Evolutionary conservation across 1,140 invertebrate genomes (phyloP).

Genomic region (Uloborus diversus): DNA sequence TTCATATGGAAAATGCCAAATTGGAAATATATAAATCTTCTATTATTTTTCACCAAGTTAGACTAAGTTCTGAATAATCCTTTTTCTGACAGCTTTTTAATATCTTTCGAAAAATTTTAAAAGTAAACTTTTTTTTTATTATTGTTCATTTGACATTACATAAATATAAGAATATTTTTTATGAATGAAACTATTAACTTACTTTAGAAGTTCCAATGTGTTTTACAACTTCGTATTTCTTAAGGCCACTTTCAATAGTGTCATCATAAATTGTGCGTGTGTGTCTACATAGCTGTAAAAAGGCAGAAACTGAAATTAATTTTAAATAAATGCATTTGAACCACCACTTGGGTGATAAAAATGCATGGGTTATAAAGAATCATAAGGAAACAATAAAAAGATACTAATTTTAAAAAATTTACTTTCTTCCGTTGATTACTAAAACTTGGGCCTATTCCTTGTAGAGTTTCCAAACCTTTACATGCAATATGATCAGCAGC

Average conservation of each 20-base stretch:
- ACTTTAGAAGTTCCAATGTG: slow-evolving; percentile 27
- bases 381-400: background rate
- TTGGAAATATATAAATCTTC: too few relatives aligned
- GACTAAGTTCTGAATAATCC: too few relatives aligned
- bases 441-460: slow-evolving; percentile 28
- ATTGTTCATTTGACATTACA: background rate
- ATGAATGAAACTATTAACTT: background rate
- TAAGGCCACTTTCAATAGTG: slow-evolving; percentile 40
- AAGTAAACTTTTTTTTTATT: background rate
- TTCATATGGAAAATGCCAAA: too few relatives aligned
- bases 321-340: background rate
- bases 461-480: slow-evolving; percentile 32
- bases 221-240: slow-evolving; percentile 32
- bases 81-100: too few relatives aligned
- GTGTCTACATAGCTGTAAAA: slow-evolving; percentile 27
- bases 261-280: slow-evolving; percentile 36
- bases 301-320: background rate
- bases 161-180: background rate
- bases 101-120: too few relatives aligned
- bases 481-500: slow-evolving; percentile 39
- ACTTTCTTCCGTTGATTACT: slow-evolving; percentile 16
- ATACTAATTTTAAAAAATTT: too few relatives aligned
- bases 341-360: background rate
- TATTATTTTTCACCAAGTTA: too few relatives aligned
- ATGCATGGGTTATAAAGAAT: background rate